A percentile compares a stretch with the other conserved stretches of the same genome.
phyloP scores from a whole-genome alignment of 2,113 vertebrate genomes.

The Plotosus lineatus region DNA sequence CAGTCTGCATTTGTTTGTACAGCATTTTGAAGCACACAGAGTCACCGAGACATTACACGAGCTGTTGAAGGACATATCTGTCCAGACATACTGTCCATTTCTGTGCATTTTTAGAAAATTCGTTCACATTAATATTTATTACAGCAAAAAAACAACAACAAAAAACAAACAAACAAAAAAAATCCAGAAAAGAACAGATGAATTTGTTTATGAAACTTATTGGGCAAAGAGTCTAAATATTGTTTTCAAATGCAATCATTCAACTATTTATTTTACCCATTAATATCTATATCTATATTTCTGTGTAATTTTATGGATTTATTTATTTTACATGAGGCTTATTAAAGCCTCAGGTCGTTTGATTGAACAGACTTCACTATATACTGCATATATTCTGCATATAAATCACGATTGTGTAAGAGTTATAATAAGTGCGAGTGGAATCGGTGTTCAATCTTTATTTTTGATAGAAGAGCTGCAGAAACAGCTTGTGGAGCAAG shows the following conservation, averaged over 20 bases:
- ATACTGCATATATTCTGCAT: background rate
- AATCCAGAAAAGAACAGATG: too few relatives aligned
- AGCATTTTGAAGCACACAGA: too few relatives aligned
- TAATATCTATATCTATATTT: background rate
- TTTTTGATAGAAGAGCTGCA: slow-evolving; percentile 85
- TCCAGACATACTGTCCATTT: background rate
- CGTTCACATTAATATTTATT: background rate
- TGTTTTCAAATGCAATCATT: background rate
- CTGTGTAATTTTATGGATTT: background rate
- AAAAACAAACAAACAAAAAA: background rate
- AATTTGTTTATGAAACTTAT: background rate
- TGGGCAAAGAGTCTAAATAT: background rate
- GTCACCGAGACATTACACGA: too few relatives aligned
- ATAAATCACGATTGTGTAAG: background rate
- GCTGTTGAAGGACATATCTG: background rate
- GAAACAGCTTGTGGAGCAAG: slow-evolving; percentile 92
- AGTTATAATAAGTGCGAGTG: background rate
- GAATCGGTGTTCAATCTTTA: background rate
- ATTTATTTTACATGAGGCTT: background rate
- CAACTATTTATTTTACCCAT: background rate
- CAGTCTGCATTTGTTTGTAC: background rate
- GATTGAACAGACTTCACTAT: background rate
- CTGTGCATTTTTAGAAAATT: background rate
- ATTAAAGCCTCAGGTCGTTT: background rate
- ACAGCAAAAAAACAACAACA: background rate